Conservation (phyloP, 2,888 invertebrate species). For the Orthosia incerta region DNA sequence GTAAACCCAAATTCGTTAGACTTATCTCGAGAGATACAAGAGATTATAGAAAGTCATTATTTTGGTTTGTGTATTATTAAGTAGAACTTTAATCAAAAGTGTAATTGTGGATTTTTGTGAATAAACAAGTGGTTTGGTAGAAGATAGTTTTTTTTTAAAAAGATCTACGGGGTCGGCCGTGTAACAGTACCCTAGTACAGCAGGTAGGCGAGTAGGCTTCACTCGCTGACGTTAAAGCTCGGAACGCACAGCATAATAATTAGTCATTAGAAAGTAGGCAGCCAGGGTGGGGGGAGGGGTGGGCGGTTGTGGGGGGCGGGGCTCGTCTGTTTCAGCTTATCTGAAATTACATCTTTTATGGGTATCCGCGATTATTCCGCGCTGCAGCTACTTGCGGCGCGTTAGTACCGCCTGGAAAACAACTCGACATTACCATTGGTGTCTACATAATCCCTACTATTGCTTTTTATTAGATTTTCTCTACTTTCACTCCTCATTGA, state of each 20-base stretch:
- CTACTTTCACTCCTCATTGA: slow-evolving; percentile 81
- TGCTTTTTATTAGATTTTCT: slow-evolving; percentile 87
- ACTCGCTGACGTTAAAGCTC: slow-evolving; percentile 87
- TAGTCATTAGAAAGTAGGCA: slow-evolving; percentile 91
- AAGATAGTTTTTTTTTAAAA: too few species aligned
- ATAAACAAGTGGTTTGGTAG: too few species aligned
- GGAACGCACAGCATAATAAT: slow-evolving; percentile 91
- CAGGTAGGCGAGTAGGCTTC: slow-evolving; percentile 82
- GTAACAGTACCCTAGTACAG: slow-evolving; percentile 77
- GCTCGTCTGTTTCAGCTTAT: slow-evolving; percentile 91
- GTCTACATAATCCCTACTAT: slow-evolving; percentile 89
- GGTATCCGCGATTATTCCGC: slow-evolving; percentile 91
- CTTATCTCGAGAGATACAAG: too few species aligned
- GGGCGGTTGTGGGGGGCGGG: slow-evolving; percentile 79
- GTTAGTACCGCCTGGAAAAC: slow-evolving; percentile 88
- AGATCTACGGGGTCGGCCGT: too few species aligned
- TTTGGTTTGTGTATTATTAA: too few species aligned
- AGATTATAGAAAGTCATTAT: too few species aligned
- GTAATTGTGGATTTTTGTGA: too few species aligned
- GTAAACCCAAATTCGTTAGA: too few species aligned
- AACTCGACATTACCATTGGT: slow-evolving; percentile 87
- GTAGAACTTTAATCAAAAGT: too few species aligned
- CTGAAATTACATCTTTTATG: slow-evolving; percentile 92
- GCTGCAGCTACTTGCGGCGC: slow-evolving; percentile 90
- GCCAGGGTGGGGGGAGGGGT: slow-evolving; percentile 78